Evolutionary conservation across 2,888 invertebrate species (phyloP).

Genomic region (Drosophila neotestacea): DNA sequence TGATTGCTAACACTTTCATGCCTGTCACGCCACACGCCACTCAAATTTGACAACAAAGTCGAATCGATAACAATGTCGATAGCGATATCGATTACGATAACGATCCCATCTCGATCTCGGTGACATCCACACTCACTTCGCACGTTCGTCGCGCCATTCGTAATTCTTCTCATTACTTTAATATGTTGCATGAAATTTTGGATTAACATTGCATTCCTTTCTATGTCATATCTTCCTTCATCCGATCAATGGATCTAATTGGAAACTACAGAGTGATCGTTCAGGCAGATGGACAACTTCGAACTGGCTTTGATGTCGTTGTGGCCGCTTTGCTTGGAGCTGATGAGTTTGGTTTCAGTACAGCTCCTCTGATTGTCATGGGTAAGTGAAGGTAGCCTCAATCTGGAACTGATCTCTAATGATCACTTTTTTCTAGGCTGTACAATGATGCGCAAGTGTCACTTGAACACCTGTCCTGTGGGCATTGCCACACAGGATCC

Average conservation of each 20-base stretch:
- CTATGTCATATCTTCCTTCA: constrained; percentile 74
- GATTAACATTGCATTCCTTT: constrained; percentile 77
- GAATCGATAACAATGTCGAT: constrained; percentile 13
- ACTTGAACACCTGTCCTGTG: constrained; percentile 99
- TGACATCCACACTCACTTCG: constrained; percentile 71
- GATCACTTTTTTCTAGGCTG: constrained; percentile 88
- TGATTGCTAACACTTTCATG: constrained; percentile 41
- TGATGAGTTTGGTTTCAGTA: constrained; percentile 99
- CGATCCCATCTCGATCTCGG: constrained; percentile 51
- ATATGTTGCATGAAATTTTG: constrained; percentile 41
- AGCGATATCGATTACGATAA: constrained; percentile 26
- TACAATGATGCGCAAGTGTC: constrained; percentile 99
- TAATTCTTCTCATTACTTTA: constrained; percentile 83
- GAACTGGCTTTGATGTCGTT: constrained; percentile 98
- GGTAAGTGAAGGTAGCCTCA: constrained; percentile 86
- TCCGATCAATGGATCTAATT: not conserved
- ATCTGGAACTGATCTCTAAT: not conserved
- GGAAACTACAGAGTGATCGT: constrained; percentile 90
- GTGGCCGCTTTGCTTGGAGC: constrained; percentile 98
- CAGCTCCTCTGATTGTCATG: constrained; percentile 98
- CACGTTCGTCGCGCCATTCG: constrained; percentile 83
- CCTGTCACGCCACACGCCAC: constrained; percentile 28
- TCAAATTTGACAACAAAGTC: constrained; percentile 19
- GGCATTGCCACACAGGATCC: constrained; percentile 99
- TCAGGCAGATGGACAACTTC: constrained; percentile 98